Evolutionary conservation across 1,140 invertebrate species (phyloP).

Genomic region (Trachymyrmex septentrionalis): DNA sequence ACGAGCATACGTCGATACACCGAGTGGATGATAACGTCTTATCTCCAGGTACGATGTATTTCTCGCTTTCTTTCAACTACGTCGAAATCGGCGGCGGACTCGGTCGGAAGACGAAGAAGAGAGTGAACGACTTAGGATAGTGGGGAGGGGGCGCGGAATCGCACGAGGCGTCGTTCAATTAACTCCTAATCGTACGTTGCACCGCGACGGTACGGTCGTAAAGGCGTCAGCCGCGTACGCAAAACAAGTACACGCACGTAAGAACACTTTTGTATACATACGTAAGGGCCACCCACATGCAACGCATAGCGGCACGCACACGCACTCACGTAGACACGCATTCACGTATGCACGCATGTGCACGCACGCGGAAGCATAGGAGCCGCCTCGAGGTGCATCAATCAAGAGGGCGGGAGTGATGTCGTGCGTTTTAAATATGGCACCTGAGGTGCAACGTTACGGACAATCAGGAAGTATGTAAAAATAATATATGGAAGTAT

Average conservation of each 20-base stretch:
- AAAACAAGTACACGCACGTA: conserved; percentile 53
- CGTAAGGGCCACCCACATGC: conserved; percentile 24
- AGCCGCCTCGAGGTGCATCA: conserved; percentile 24
- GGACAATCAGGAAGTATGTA: conserved; percentile 44
- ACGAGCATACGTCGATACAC: conserved; percentile 22
- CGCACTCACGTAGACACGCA: too few species aligned
- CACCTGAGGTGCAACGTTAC: conserved; percentile 4
- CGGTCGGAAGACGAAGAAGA: neutral
- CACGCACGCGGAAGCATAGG: neutral
- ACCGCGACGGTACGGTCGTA: conserved; percentile 67
- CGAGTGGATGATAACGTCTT: conserved; percentile 12
- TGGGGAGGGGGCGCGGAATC: conserved; percentile 10
- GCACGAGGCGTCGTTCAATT: conserved; percentile 65
- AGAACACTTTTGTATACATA: neutral
- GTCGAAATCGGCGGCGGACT: conserved; percentile 38
- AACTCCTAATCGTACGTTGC: conserved; percentile 75
- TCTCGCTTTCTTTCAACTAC: conserved; percentile 12
- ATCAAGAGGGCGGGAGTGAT: conserved; percentile 39
- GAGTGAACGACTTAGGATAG: neutral
- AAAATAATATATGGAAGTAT: conserved; percentile 32
- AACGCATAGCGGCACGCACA: neutral
- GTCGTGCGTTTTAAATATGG: conserved; percentile 47
- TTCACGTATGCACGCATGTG: neutral
- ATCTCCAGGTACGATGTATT: conserved; percentile 25
- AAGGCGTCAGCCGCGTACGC: conserved; percentile 64